These are phyloP conservation scores for Leptinotarsa juncta DNA, from an alignment of 2,888 invertebrate species.

Conservation along the genomic window DNA sequence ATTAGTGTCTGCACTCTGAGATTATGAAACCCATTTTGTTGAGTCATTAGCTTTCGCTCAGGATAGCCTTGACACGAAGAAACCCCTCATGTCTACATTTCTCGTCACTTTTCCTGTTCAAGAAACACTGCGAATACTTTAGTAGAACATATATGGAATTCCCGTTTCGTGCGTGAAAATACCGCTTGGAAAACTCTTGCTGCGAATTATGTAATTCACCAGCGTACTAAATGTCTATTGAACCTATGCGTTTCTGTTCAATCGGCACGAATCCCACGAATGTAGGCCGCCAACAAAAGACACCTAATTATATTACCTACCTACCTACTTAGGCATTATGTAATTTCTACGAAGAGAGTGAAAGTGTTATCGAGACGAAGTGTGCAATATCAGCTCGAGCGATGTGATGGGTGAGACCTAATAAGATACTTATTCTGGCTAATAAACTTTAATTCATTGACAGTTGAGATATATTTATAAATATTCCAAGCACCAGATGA, in stretches of 20 bases:
- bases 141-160: not conserved
- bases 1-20: not conserved
- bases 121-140: not conserved
- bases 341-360: slow-evolving; percentile 18
- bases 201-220: slow-evolving; percentile 2
- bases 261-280: slow-evolving; percentile 12
- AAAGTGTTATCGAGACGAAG: slow-evolving; percentile 10
- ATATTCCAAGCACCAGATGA: too few relatives aligned
- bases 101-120: not conserved
- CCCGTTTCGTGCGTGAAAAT: not conserved
- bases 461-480: too few relatives aligned
- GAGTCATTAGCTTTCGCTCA: not conserved
- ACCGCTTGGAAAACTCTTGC: not conserved
- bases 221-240: slow-evolving; percentile 11
- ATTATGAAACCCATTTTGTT: not conserved
- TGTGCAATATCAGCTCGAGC: slow-evolving; percentile 6
- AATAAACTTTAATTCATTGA: not conserved
- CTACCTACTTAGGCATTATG: slow-evolving; percentile 16
- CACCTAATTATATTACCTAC: slow-evolving; percentile 11
- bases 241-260: slow-evolving; percentile 10
- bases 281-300: slow-evolving; percentile 20
- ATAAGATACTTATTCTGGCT: not conserved
- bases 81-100: not conserved
- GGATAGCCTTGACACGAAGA: slow-evolving; percentile 3
- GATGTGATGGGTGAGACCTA: not conserved